A percentile compares a stretch with the other conserved stretches of the same genome.
These are phyloP conservation scores for Sebastes cheni DNA, from an alignment of 2,797 vertebrate genomes.

Conservation along the genomic window DNA sequence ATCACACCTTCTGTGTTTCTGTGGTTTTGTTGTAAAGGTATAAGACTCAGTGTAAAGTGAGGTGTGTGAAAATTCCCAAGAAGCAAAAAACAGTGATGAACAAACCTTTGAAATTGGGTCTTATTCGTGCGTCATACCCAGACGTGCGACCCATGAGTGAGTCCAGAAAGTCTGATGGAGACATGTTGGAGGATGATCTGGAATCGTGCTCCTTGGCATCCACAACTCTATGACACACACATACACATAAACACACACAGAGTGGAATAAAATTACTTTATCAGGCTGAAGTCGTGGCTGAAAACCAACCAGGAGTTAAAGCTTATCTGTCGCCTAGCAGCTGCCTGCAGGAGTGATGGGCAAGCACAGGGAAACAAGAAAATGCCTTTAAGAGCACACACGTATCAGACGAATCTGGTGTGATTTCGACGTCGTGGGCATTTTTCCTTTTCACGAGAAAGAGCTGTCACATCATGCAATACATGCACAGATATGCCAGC, in stretches of 20 bases:
- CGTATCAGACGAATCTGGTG: slow-evolving; percentile 8
- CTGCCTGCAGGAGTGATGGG: slow-evolving; percentile 33
- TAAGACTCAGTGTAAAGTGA: not conserved
- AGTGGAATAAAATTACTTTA: slow-evolving; percentile 12
- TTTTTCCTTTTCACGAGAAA: not conserved
- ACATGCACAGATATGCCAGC: not conserved
- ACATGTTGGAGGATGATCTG: slow-evolving; percentile 92
- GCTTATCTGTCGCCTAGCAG: slow-evolving; percentile 49
- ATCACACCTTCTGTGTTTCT: not conserved
- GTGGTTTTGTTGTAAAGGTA: too few relatives aligned
- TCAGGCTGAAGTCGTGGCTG: slow-evolving; percentile 39
- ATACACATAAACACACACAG: not conserved
- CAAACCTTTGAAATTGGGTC: slow-evolving; percentile 99
- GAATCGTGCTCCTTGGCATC: slow-evolving; percentile 95
- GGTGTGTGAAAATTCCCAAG: not conserved
- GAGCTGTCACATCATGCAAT: not conserved
- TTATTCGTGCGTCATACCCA: slow-evolving; percentile 97
- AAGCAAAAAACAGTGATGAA: not conserved
- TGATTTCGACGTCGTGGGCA: slow-evolving; percentile 34
- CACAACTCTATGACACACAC: slow-evolving; percentile 83
- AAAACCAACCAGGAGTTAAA: slow-evolving; percentile 37
- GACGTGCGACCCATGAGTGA: slow-evolving; percentile 98
- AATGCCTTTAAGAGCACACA: slow-evolving; percentile 39
- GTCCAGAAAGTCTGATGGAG: slow-evolving; percentile 99
- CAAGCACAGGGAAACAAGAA: slow-evolving; percentile 27